Evolutionary conservation across 2,888 invertebrate species (phyloP), one percentile per base, ranked within the genome.

Genomic region (Dexiosoma caninum): DNA sequence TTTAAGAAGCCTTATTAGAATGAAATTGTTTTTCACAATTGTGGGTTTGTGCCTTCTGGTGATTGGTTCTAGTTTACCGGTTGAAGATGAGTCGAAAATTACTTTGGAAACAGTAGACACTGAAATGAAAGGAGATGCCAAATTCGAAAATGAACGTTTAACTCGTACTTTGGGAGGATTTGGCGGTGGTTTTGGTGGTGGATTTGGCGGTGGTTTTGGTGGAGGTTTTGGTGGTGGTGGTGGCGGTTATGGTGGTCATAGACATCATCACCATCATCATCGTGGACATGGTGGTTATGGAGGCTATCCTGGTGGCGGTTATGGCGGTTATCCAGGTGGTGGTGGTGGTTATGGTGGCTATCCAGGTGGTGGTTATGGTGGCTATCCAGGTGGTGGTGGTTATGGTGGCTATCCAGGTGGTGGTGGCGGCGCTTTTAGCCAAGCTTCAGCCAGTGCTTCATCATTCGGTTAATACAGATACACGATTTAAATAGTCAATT

Each of bases 11-110:
- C 9, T 19, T 55, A 7, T 21, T 27, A 21, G 2, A 19, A 87
- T 86, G 74, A 85, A 83, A 70, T 82, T 83, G 27, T n/a, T 84
- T 32, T 10, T 83, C 19, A 10, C 78, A 10, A 60, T 78, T 5
- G 14, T 86, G 10, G 30, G 30, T 8, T 9, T 71, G 85, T 35
- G 62, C 57, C 19, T 71, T 12, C 40, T 83, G 64, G 83, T 75
- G 14, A 2, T 85, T 32, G 81, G 75, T 55, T 42, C 27, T n/a
- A 81, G 51, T 1, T 83, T 85, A 55, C 87, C 74, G 3, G n/a
- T 75, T 6, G 59, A 75, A 19, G 32, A 40, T 32, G 16, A 14
- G 0, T 16, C 14, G 74, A 0, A 8, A 78, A 78, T 83, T 78
- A 19, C 71, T 71, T 46, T 83, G 83, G 35, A 81, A 71, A 19